A percentile compares a stretch with the other conserved stretches of the same genome.
Conservation (phyloP, 2,888 invertebrate genomes). For the Dasysyrphus albostriatus region DNA sequence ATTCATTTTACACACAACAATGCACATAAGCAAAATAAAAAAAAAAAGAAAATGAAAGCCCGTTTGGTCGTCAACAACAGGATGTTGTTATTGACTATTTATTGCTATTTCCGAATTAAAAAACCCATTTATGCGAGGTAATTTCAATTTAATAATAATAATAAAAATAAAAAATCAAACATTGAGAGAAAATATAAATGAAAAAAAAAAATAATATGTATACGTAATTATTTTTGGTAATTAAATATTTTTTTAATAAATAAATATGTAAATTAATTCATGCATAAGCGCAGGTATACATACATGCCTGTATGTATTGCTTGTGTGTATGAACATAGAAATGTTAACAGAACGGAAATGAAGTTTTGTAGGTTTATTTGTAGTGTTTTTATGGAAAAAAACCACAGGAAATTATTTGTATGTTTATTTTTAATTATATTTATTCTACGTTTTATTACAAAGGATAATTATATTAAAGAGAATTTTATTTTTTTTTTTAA, state of each 20-base stretch:
- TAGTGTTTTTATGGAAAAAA: neutral
- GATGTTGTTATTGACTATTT: conserved; percentile 40
- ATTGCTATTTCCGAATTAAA: conserved; percentile 38
- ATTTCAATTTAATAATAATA: conserved; percentile 48
- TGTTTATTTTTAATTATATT: conserved; percentile 41
- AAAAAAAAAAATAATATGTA: neutral
- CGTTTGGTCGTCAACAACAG: neutral
- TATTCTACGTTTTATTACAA: neutral
- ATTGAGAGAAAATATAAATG: conserved; percentile 1
- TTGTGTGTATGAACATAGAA: too few relatives aligned
- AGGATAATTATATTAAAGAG: neutral
- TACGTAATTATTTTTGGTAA: conserved; percentile 33
- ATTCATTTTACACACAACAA: conserved; percentile 18
- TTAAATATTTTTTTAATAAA: conserved; percentile 42
- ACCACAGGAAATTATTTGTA: conserved; percentile 18
- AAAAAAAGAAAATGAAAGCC: neutral
- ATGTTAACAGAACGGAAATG: conserved; percentile 4
- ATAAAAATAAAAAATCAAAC: conserved; percentile 46
- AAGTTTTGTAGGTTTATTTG: conserved; percentile 8
- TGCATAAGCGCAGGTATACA: neutral
- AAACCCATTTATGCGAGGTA: conserved; percentile 42
- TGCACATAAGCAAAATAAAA: neutral
- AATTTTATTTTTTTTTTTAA: neutral
- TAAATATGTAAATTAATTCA: conserved; percentile 3
- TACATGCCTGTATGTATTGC: neutral